phyloP scores from a whole-genome alignment of 2,113 vertebrate genomes.

The Xiphophorus maculatus region DNA sequence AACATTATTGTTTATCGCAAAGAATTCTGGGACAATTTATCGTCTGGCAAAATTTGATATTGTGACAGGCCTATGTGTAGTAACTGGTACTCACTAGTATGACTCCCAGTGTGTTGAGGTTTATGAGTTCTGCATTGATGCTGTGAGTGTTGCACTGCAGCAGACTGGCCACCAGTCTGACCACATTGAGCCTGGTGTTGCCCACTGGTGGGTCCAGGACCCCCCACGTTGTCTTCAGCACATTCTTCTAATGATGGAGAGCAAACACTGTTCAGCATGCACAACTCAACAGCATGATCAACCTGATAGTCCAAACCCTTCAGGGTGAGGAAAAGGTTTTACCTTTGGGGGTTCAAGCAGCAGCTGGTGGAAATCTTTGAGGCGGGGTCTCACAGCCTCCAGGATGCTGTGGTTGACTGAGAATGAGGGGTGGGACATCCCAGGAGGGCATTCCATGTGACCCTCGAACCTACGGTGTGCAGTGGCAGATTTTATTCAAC shows the following conservation, averaged over 20 bases:
- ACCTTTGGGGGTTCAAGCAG: conserved; percentile 97
- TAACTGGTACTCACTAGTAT: conserved; percentile 86
- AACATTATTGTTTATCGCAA: no score
- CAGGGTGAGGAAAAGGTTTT: conserved; percentile 7
- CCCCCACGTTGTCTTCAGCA: conserved; percentile 98
- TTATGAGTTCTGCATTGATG: conserved; percentile 93
- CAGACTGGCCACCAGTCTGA: conserved; percentile 93
- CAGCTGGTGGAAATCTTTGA: conserved; percentile 95
- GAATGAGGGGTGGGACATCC: conserved; percentile 91
- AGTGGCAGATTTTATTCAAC: neutral
- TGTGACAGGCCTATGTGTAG: no score
- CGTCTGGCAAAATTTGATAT: no score
- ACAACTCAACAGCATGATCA: neutral
- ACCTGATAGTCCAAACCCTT: no score
- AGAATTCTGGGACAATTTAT: no score
- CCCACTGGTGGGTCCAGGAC: conserved; percentile 96
- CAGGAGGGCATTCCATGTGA: conserved; percentile 94
- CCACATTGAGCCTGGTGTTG: conserved; percentile 94
- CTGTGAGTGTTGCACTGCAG: conserved; percentile 91
- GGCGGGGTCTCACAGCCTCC: conserved; percentile 92
- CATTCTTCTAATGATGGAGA: conserved; percentile 82
- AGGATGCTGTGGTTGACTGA: conserved; percentile 94
- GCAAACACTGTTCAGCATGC: conserved; percentile 9
- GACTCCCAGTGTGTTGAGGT: conserved; percentile 95
- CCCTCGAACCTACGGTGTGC: conserved; percentile 89